Evolutionary conservation across 2,113 vertebrate genomes (phyloP).

Genomic region (Dasyprocta punctata): DNA sequence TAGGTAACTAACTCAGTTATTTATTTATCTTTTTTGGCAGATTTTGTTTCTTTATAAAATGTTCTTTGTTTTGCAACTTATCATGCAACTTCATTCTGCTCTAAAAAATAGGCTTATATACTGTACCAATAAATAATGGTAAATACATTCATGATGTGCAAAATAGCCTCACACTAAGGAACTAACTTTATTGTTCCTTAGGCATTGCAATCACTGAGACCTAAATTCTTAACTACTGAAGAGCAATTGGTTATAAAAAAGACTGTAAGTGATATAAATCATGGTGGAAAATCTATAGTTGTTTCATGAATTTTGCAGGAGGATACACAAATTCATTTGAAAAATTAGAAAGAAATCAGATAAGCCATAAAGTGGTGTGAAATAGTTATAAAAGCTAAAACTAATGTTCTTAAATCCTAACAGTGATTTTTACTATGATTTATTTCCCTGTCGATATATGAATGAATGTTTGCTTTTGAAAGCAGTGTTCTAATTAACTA

Average conservation of each 20-base stretch:
- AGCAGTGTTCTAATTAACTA: background rate
- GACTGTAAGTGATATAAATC: background rate
- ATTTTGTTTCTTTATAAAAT: conserved; percentile 16
- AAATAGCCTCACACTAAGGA: background rate
- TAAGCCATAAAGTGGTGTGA: background rate
- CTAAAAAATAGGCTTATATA: background rate
- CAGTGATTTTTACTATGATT: background rate
- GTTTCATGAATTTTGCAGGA: background rate
- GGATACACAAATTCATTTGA: background rate
- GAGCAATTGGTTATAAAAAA: background rate
- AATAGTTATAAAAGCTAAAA: background rate
- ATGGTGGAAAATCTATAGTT: background rate
- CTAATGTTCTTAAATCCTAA: background rate
- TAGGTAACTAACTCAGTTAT: background rate
- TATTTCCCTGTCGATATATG: background rate
- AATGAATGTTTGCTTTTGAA: background rate
- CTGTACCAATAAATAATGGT: background rate
- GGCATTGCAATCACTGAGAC: background rate
- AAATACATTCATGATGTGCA: background rate
- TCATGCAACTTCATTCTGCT: background rate
- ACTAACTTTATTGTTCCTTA: background rate
- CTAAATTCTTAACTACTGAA: background rate
- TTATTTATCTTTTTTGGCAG: conserved; percentile 18
- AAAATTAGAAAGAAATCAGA: background rate
- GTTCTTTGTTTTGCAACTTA: conserved; percentile 23